Conservation (phyloP, 2,888 invertebrate species). For the Galerucella pusilla region DNA sequence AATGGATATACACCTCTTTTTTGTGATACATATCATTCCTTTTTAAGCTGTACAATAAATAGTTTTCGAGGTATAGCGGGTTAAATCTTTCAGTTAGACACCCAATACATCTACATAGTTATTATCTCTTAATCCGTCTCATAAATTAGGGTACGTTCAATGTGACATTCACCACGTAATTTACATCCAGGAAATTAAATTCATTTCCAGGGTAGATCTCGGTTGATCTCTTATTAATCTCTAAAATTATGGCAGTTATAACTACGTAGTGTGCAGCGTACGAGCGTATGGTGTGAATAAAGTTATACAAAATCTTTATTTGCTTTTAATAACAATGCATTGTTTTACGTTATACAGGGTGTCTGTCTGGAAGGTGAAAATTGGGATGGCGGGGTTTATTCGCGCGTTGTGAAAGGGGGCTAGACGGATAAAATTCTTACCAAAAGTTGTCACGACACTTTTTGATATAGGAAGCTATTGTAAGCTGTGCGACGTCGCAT, state of each 20-base stretch:
- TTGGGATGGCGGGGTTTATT: too few relatives aligned
- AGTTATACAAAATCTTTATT: not conserved
- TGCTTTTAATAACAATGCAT: not conserved
- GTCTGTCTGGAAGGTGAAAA: not conserved
- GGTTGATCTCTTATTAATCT: conserved; percentile 19
- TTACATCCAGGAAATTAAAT: conserved; percentile 37
- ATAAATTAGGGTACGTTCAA: conserved; percentile 26
- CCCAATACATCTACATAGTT: not conserved
- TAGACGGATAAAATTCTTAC: too few relatives aligned
- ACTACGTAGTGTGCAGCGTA: not conserved
- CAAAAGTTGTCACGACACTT: too few relatives aligned
- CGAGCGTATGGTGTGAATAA: too few relatives aligned
- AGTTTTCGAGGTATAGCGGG: too few relatives aligned
- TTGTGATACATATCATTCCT: too few relatives aligned
- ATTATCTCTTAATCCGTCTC: conserved; percentile 22
- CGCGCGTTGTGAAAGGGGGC: too few relatives aligned
- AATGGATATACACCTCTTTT: too few relatives aligned
- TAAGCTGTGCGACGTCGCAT: too few relatives aligned
- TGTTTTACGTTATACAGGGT: not conserved
- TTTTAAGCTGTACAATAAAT: too few relatives aligned
- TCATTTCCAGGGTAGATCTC: conserved; percentile 32
- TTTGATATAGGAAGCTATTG: too few relatives aligned
- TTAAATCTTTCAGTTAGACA: not conserved
- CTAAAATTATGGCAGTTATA: conserved; percentile 12
- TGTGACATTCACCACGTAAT: conserved; percentile 31